Evolutionary conservation across 1,140 invertebrate genomes (phyloP), one percentile per base, ranked within the genome.

Genomic region (Leptonema lineaticorne): DNA sequence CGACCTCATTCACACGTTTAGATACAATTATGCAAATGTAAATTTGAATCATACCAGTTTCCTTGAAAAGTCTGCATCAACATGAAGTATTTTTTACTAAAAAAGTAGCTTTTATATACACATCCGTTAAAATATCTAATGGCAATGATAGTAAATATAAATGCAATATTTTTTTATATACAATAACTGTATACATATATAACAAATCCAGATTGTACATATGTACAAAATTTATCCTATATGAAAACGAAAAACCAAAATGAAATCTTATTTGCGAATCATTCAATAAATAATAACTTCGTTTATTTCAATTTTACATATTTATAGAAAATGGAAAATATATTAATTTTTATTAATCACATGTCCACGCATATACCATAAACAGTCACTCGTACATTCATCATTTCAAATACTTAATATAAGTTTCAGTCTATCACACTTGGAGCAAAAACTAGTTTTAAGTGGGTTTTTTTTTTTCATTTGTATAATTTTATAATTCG

Each of bases 401-500:
- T 53, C 50, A 22, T 24, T 22, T 30, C 20, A n/a, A n/a, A n/a
- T n/a, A 48, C 41, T 64, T 50, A 64, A 64, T 28, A 64, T 64
- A 48, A 64, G 37, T 50, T 46, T 69, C 67, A 63, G 67, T 69
- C 62, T 69, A 53, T 69, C 50, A 30, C 60, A 69, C 67, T 41
- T 59, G 45, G 29, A 68, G 27, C 50, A 45, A 45, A 22, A 46
- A 41, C 18, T 37, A 45, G 18, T 48, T 22, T 8, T 14, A 18
- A 18, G 8, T 50, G 7, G 50, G 27, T 53, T 24, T 33, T 5
- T 33, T 53, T 24, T 45, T n/a, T n/a, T n/a, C n/a, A n/a, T n/a
- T n/a, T n/a, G n/a, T n/a, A n/a, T n/a, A n/a, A n/a, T n/a, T n/a
- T 70, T 71, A 73, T 28, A 73, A 65, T 29, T 75, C 72, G 8